Evolutionary conservation across 2,888 invertebrate genomes (phyloP).

Genomic region (Aelia acuminata): DNA sequence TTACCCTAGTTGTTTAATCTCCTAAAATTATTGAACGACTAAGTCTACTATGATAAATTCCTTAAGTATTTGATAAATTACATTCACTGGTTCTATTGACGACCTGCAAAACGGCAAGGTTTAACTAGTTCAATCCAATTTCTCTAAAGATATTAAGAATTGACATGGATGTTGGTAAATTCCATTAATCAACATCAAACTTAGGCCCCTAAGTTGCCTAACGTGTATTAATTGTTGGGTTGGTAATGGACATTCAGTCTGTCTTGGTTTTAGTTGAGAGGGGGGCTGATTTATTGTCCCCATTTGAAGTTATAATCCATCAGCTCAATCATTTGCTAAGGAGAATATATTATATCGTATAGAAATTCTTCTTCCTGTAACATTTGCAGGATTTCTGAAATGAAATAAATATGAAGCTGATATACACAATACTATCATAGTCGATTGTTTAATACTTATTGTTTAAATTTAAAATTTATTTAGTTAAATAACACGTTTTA

Average conservation of each 20-base stretch:
- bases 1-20: too few relatives aligned
- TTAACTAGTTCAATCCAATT: not conserved
- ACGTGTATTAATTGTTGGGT: conserved; percentile 20
- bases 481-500: too few relatives aligned
- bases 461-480: too few relatives aligned
- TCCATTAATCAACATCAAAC: conserved; percentile 29
- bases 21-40: not conserved
- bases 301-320: conserved; percentile 10
- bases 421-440: too few relatives aligned
- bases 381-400: not conserved
- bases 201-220: conserved; percentile 4
- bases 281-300: not conserved
- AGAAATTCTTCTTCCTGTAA: not conserved
- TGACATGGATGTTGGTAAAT: not conserved
- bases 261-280: not conserved
- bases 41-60: not conserved
- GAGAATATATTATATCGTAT: not conserved
- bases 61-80: not conserved
- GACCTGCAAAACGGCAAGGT: not conserved
- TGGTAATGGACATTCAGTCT: not conserved
- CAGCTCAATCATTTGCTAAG: not conserved
- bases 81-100: not conserved
- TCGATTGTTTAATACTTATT: too few relatives aligned
- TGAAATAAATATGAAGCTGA: too few relatives aligned
- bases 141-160: not conserved